Conservation (phyloP, 2,113 vertebrate species). For the Nasalis larvatus region DNA sequence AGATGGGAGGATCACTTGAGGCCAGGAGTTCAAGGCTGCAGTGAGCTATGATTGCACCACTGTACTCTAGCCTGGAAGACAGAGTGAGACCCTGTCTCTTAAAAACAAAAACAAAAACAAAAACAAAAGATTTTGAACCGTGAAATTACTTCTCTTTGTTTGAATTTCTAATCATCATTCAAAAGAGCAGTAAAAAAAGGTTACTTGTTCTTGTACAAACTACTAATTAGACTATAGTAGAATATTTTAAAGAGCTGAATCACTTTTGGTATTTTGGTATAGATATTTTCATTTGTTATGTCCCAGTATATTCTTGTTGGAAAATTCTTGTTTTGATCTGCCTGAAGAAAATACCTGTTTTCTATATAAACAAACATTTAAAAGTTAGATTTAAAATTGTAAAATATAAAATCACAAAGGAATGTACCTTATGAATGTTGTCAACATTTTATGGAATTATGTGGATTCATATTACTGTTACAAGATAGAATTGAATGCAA, state of each 20-base stretch:
- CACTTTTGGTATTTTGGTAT: constrained; percentile 19
- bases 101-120: too few species aligned
- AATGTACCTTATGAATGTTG: not conserved
- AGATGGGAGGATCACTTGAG: too few species aligned
- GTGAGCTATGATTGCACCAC: too few species aligned
- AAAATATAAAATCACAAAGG: not conserved
- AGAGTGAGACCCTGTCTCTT: too few species aligned
- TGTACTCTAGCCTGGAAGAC: too few species aligned
- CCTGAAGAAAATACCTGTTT: constrained; percentile 62
- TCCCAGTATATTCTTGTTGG: constrained; percentile 37
- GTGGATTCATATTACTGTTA: constrained; percentile 67
- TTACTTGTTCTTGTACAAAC: not conserved
- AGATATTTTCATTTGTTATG: constrained; percentile 51
- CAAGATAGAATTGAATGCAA: not conserved
- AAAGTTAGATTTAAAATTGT: not conserved
- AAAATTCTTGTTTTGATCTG: constrained; percentile 50
- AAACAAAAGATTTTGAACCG: not conserved
- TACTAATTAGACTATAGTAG: not conserved
- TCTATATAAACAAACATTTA: constrained; percentile 64
- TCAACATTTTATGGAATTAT: not conserved
- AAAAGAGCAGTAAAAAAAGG: constrained; percentile 40
- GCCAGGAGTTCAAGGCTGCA: too few species aligned
- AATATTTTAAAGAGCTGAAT: constrained; percentile 54
- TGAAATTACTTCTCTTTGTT: constrained; percentile 20
- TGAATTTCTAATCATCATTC: constrained; percentile 60